Conservation (phyloP, 2,797 vertebrate genomes). For the Columba guinea region DNA sequence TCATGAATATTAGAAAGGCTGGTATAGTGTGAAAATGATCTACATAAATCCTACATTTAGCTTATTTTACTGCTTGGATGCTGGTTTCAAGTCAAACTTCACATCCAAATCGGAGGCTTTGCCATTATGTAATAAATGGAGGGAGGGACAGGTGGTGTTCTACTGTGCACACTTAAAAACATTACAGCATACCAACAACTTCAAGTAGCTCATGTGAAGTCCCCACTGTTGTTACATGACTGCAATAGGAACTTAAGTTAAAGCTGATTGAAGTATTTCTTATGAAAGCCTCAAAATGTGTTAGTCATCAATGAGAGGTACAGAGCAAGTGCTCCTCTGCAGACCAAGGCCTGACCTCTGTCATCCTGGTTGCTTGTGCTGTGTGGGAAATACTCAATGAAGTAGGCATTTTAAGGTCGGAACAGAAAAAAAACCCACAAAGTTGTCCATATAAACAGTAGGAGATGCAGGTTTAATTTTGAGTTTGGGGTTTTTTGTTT, state of each 20-base stretch:
- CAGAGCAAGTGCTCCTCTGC: background rate
- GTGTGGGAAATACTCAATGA: background rate
- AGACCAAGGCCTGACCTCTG: background rate
- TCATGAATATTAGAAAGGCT: background rate
- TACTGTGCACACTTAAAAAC: background rate
- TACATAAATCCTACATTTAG: background rate
- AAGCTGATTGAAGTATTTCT: background rate
- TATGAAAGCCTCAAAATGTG: background rate
- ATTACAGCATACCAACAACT: background rate
- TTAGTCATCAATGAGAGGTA: background rate
- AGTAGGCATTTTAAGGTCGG: background rate
- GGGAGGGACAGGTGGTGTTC: background rate
- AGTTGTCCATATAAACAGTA: background rate
- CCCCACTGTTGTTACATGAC: background rate
- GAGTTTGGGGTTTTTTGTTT: background rate
- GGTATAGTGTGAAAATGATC: background rate
- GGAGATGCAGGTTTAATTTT: background rate
- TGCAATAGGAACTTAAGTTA: background rate
- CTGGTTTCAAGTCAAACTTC: background rate
- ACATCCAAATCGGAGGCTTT: background rate
- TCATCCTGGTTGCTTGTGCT: background rate
- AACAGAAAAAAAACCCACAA: background rate
- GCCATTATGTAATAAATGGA: background rate
- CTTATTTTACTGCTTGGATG: background rate
- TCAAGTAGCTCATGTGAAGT: background rate